Conservation (phyloP, 1,140 invertebrate genomes). For the Tetramorium alpestre region DNA sequence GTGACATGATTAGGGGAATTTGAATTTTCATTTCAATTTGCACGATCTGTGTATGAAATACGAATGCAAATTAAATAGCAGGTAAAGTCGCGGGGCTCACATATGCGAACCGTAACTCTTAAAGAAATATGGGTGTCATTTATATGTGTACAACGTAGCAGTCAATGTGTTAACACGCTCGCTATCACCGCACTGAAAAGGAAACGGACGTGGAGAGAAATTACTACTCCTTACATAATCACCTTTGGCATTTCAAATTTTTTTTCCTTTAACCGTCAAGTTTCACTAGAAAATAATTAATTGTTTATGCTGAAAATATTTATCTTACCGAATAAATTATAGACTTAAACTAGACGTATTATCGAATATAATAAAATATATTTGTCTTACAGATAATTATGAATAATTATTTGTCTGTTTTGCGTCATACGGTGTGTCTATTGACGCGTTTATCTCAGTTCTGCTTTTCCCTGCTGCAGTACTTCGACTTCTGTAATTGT, state of each 20-base stretch:
- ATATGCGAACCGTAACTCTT: not conserved
- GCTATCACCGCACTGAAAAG: not conserved
- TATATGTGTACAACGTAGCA: not conserved
- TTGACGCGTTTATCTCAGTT: conserved; percentile 19
- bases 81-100: not conserved
- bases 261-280: not conserved
- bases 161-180: not conserved
- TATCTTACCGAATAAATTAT: not conserved
- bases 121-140: not conserved
- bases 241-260: not conserved
- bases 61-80: not conserved
- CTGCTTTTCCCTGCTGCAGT: conserved; percentile 57
- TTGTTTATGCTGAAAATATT: not conserved
- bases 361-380: not conserved
- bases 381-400: not conserved
- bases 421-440: not conserved
- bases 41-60: not conserved
- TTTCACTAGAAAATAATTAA: conserved; percentile 22
- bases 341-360: not conserved
- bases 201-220: not conserved
- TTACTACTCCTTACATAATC: conserved; percentile 4
- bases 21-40: not conserved
- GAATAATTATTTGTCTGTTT: conserved; percentile 23
- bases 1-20: not conserved
- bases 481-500: conserved; percentile 59